Base-by-base conservation (phyloP, 2,888 invertebrate species). In the Mythimna impura region DNA sequence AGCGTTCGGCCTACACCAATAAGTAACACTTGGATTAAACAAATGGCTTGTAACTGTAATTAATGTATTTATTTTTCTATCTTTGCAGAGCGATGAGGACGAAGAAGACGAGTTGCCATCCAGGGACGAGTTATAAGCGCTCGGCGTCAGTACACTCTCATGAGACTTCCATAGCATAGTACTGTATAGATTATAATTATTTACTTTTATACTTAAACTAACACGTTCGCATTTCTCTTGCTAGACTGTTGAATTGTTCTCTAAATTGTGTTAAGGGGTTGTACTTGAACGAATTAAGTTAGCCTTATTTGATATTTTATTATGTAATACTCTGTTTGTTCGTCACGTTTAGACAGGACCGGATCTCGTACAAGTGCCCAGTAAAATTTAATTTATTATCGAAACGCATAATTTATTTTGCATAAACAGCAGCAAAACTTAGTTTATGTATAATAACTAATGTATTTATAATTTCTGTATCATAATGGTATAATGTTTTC, bases 101-200 rank as follows among this genome's bases (percentile, higher is more conserved):
- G 98, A 98, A 87, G 98, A 98, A 78, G 98, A 98, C 66, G 98
- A 97, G 87, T 94, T 96, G 87, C 97, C 97, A 86, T 96, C 97
- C 90, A 98, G 97, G 91, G 98, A 98, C 92, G 98, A 98, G 95
- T 97, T 98, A 97, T 98, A 98, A 97, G 93, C 91, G 84, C 84
- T 76, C 72, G 62, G 87, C 87, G 87, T 88, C 83, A 76, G 83
- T 83, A 82, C 89, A 87, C 91, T 91, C 90, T 86, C 81, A 91
- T 89, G 91, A 94, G 92, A 94, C 95, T 95, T 94, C 94, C 94
- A 92, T 95, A 95, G 93, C 81, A 90, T 94, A 94, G 92, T 93
- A 91, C 91, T 94, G 93, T 94, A 94, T 94, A 95, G 94, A 91
- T 91, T 92, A 91, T 93, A 93, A 92, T 93, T 92, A 91, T 89